Evolutionary conservation across 2,888 invertebrate species (phyloP), one percentile per base, ranked within the genome.

Genomic region (Lampropteryx suffumata): DNA sequence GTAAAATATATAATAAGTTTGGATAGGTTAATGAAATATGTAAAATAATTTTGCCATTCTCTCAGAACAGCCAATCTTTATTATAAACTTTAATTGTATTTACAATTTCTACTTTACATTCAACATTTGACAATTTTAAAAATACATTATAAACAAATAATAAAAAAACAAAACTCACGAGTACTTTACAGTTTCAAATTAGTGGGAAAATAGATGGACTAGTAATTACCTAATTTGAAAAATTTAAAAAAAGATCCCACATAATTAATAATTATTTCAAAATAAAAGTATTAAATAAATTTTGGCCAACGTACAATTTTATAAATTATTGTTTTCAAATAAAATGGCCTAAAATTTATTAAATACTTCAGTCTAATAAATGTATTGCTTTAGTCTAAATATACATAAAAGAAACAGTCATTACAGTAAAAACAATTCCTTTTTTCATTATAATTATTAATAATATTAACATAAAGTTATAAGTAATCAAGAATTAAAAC

Each of bases 81-180:
- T 90, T 85, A 90, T 89, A 90, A 90, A 89, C 90, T 89, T 90
- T 90, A 89, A 88, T 82, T 87, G 73, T 89, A 89, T 89, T 84
- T 90, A 88, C 89, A 90, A 84, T 87, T 89, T 85, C 90, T 90
- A 90, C 90, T 88, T 89, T 88, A 88, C 89, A 89, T 85, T 75
- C 86, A 86, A 82, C 84, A 86, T 84, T 83, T 71, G 78, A 84
- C 87, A 89, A 89, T 85, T 84, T 81, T 87, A 84, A 87, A 89
- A 89, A 88, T 88, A 90, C 89, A 88, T 84, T 86, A 80, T 86
- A 89, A 87, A 85, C 79, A 83, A 84, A 79, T 73, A 73, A 62
- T 66, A 75, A 81, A 75, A 81, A 89, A 85, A 87, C 81, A 87
- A 84, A 85, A 83, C 83, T 83, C 73, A 76, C 67, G 73, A 78